Conservation (phyloP, 2,113 vertebrate species). For the Antennarius striatus region DNA sequence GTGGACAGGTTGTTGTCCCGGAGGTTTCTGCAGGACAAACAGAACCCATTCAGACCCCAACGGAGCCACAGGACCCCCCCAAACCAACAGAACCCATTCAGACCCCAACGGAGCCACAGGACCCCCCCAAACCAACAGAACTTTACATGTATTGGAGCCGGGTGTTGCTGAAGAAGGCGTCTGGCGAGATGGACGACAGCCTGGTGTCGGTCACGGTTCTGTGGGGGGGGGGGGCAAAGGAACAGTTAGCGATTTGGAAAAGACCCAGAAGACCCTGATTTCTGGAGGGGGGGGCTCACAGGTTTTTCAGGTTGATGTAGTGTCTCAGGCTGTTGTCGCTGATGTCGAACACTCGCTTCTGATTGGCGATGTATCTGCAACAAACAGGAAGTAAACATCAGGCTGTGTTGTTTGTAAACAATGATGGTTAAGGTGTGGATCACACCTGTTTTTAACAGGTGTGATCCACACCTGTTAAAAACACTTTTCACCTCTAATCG, state of each 20-base stretch:
- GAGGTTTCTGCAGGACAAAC: conserved; percentile 83
- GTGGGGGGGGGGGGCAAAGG: conserved; percentile 35
- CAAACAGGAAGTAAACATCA: conserved; percentile 14
- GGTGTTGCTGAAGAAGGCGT: conserved; percentile 90
- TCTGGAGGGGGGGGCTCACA: conserved; percentile 81
- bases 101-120: no score
- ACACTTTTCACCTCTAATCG: no score
- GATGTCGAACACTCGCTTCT: conserved; percentile 87
- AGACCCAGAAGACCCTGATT: neutral
- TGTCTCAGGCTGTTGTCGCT: conserved; percentile 89
- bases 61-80: neutral
- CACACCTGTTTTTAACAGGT: no score
- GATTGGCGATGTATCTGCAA: conserved; percentile 91
- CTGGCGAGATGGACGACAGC: conserved; percentile 86
- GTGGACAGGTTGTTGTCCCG: conserved; percentile 92
- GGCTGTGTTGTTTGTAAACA: neutral
- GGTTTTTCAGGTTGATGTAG: conserved; percentile 92
- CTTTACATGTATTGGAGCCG: conserved; percentile 94
- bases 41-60: neutral
- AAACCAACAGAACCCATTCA: no score
- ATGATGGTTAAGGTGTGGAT: no score
- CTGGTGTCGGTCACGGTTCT: conserved; percentile 93
- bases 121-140: no score
- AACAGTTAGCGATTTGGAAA: neutral
- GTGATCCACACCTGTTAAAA: no score